Base-by-base conservation (phyloP, 2,797 vertebrate genomes). In the Lithobates sylvaticus region DNA sequence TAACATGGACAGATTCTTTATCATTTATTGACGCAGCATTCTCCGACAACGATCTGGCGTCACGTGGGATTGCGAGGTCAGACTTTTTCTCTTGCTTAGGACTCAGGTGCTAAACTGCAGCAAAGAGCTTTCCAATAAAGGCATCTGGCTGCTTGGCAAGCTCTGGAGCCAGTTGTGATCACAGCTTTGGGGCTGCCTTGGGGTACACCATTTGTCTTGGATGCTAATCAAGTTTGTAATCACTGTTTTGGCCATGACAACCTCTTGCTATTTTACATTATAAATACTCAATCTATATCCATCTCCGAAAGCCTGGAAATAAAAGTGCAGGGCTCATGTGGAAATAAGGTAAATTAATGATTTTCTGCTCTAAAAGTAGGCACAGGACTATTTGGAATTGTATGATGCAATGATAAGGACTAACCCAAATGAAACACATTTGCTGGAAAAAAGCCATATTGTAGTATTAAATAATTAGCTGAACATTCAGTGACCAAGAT, bases 91-190 rank as follows among this genome's bases (percentile, higher is more conserved):
- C 50, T 79, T 85, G 68, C 58, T 64, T 26, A 32, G 86, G 86
- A 80, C 86, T 87, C 90, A 90, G 89, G 91, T 90, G 90, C 90
- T 89, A 88, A 89, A 76, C 76, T 86, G 72, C 75, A 89, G 88
- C 82, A 89, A 88, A 88, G 84, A 88, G 84, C 89, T 88, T 89
- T 91, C 90, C 90, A 89, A 89, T 89, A 88, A 79, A 85, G 90
- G 92, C 91, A 92, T 89, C 91, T 91, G 89, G 84, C 8, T 90
- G 89, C 88, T 91, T 92, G 91, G 91, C 91, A 92, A 89, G 54
- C 81, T 91, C 87, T 86, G 90, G 1, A 0, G 88, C 65, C 91
- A 89, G 90, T 92, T 90, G 88, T 78, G 81, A 89, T 88, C 88
- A 85, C 84, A 88, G 89, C 84, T 88, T 85, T 89, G 89, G 90